phyloP scores from a whole-genome alignment of 2,113 vertebrate species.

The Cricetomys ansorgei region DNA sequence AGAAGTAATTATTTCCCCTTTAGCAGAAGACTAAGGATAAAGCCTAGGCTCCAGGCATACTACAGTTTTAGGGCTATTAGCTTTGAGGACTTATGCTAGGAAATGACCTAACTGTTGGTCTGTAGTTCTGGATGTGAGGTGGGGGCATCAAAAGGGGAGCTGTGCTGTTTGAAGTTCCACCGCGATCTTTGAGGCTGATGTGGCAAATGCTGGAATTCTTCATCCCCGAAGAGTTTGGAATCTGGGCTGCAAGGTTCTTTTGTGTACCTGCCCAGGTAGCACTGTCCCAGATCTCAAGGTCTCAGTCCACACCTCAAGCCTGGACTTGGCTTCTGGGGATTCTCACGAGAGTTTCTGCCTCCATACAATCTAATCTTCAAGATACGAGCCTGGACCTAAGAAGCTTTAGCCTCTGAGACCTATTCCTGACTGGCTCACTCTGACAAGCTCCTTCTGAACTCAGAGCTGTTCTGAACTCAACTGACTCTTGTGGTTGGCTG shows the following conservation, averaged over 20 bases:
- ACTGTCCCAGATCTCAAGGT: neutral
- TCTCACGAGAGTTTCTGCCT: too few species aligned
- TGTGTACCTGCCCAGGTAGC: neutral
- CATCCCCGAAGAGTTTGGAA: neutral
- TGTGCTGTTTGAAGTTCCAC: neutral
- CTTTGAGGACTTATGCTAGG: neutral
- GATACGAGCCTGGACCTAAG: too few species aligned
- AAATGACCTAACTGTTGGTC: neutral
- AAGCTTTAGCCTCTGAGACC: too few species aligned
- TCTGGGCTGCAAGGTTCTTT: neutral
- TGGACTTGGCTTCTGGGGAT: neutral
- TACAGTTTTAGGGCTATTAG: neutral
- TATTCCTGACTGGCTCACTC: too few species aligned
- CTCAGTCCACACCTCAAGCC: neutral
- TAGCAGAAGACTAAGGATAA: neutral
- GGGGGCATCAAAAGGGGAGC: neutral
- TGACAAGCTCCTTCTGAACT: too few species aligned
- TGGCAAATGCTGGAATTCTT: neutral
- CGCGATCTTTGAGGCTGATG: neutral
- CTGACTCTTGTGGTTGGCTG: too few species aligned
- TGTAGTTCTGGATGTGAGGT: neutral
- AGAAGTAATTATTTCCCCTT: too few species aligned
- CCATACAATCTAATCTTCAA: too few species aligned
- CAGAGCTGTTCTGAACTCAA: too few species aligned
- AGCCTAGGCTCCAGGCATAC: neutral